Evolutionary conservation across 2,888 invertebrate genomes (phyloP), one percentile per base, ranked within the genome.

Genomic region (Andricus quercusramuli): DNA sequence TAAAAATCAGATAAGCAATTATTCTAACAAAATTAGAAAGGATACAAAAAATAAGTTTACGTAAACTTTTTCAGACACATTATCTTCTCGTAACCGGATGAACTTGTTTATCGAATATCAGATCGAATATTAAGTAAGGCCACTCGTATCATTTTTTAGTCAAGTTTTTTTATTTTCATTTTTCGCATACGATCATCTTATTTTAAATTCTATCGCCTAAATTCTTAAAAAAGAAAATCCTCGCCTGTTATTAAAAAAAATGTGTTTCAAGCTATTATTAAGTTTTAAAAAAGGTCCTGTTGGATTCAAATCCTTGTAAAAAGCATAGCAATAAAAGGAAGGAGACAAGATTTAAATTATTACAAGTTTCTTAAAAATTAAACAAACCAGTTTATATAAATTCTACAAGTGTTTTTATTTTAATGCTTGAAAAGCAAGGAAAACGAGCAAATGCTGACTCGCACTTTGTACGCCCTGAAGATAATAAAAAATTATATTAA

Each of bases 21-120:
- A 47, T 17, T 47, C 3, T 59, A 22, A 59, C n/a, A 59, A n/a
- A 59, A 9, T n/a, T 3, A 59, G 11, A 59, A 9, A 59, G 9
- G 8, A 59, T n/a, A 8, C 20, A 9, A 22, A 59, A n/a, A n/a
- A 59, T 51, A n/a, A 5, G 56, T 20, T 59, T 9, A n/a, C 56
- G n/a, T 59, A n/a, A n/a, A 8, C 8, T 59, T n/a, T n/a, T n/a
- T 59, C n/a, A 59, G 56, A n/a, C 8, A 20, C n/a, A 59, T 59
- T n/a, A 62, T 8, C 62, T 22, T 1, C 25, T 25, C 25, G n/a
- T 59, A 62, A 62, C 62, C 62, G 62, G 62, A 25, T 62, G 22
- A 62, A 62, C 62, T 25, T 29, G 62, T 62, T 29, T 62, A 62
- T 62, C 22, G 25, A 62, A 62, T 25, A 62, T 62, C 62, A 62